A percentile compares a stretch with the other conserved stretches of the same genome.
Evolutionary conservation across 2,888 invertebrate genomes (phyloP).

Genomic region (Ceramica pisi): DNA sequence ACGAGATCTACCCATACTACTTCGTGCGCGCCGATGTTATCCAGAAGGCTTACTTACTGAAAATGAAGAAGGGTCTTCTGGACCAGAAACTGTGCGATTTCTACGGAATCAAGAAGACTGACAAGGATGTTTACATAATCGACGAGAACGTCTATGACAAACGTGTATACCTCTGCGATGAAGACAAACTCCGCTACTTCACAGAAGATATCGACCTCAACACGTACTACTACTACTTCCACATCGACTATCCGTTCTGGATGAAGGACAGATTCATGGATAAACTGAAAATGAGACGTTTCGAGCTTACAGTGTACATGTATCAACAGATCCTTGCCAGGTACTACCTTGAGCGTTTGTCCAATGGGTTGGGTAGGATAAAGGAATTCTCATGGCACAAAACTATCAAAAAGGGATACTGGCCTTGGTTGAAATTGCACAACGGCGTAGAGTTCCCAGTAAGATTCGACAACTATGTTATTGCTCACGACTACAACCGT

Average conservation of each 20-base stretch:
- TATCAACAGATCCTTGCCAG: slow-evolving; percentile 93
- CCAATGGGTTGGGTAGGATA: slow-evolving; percentile 87
- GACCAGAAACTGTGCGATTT: slow-evolving; percentile 88
- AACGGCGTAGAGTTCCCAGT: slow-evolving; percentile 90
- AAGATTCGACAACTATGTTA: slow-evolving; percentile 85
- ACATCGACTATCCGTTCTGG: slow-evolving; percentile 92
- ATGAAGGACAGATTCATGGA: slow-evolving; percentile 86
- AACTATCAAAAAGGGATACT: slow-evolving; percentile 88
- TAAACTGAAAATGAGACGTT: slow-evolving; percentile 83
- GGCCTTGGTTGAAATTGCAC: slow-evolving; percentile 90
- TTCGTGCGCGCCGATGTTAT: slow-evolving; percentile 93
- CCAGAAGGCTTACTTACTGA: slow-evolving; percentile 88
- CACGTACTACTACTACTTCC: slow-evolving; percentile 92
- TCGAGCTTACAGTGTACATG: slow-evolving; percentile 90
- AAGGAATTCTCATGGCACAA: slow-evolving; percentile 85
- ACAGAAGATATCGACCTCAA: slow-evolving; percentile 93
- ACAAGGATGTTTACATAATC: slow-evolving; percentile 91
- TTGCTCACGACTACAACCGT: slow-evolving; percentile 78
- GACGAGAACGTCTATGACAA: slow-evolving; percentile 92
- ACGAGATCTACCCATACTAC: slow-evolving; percentile 92
- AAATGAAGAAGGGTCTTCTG: slow-evolving; percentile 87
- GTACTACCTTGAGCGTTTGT: slow-evolving; percentile 89
- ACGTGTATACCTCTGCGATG: slow-evolving; percentile 88
- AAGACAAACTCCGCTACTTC: slow-evolving; percentile 92
- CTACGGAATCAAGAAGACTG: slow-evolving; percentile 87